Percentiles rank a stretch among this genome's conserved stretches.
Conservation (phyloP, 2,113 vertebrate species). For the Rhinoptilus africanus region DNA sequence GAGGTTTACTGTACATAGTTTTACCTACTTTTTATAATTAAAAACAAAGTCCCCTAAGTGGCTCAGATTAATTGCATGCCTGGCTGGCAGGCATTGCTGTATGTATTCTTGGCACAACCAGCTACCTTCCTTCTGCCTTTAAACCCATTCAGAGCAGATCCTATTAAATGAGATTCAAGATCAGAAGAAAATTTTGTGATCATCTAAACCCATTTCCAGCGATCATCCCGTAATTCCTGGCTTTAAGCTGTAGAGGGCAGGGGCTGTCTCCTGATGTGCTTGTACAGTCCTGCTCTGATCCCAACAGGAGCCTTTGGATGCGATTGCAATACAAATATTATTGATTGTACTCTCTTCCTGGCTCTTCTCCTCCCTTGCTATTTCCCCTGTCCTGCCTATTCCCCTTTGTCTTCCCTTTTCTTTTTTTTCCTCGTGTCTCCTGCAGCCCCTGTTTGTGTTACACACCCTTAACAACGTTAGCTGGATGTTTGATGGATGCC, state of each 20-base stretch:
- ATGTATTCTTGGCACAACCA: conserved; percentile 26
- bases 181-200: conserved; percentile 7
- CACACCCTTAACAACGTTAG: conserved; percentile 52
- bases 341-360: not conserved
- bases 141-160: not conserved
- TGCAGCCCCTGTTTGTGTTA: conserved; percentile 22
- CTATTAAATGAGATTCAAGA: conserved; percentile 3
- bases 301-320: conserved; percentile 8
- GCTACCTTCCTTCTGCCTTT: not conserved
- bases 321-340: conserved; percentile 22
- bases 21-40: conserved; percentile 62
- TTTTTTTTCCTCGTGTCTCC: not conserved
- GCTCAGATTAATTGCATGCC: conserved; percentile 43
- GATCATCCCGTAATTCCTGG: conserved; percentile 8
- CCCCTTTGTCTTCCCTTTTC: not conserved
- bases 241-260: conserved; percentile 55
- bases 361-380: not conserved
- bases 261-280: conserved; percentile 24
- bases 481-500: conserved; percentile 65
- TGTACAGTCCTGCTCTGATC: not conserved
- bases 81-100: not conserved
- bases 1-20: conserved; percentile 30
- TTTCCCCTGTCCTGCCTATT: not conserved
- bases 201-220: not conserved
- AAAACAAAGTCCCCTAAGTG: conserved; percentile 32